Evolutionary conservation across 1,140 invertebrate species (phyloP).

Genomic region (Drosophila melanogaster): DNA sequence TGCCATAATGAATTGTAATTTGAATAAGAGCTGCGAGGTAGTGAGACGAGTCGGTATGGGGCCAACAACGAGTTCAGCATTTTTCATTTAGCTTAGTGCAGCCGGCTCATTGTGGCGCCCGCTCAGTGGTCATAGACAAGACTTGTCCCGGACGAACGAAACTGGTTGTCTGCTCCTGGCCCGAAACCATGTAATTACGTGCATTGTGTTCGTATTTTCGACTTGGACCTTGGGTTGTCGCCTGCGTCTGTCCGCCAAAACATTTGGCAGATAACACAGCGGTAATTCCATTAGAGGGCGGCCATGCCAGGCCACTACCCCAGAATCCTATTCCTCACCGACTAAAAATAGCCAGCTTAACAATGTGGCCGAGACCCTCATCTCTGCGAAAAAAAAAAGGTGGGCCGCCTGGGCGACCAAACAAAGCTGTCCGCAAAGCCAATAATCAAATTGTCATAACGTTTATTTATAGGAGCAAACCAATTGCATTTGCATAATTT

Average conservation of each 20-base stretch:
- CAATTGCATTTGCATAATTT: constrained; percentile 77
- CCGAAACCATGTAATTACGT: constrained; percentile 58
- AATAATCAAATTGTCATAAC: constrained; percentile 80
- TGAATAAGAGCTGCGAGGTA: constrained; percentile 66
- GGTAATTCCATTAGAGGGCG: constrained; percentile 68
- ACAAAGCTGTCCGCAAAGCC: constrained; percentile 52
- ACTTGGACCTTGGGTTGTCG: constrained; percentile 56
- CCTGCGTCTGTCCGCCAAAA: constrained; percentile 63
- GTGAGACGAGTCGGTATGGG: constrained; percentile 22
- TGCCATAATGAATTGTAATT: constrained; percentile 78
- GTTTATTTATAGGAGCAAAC: constrained; percentile 67
- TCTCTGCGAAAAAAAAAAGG: no score
- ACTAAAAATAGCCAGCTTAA: constrained; percentile 46
- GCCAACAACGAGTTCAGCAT: constrained; percentile 47
- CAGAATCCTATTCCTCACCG: constrained; percentile 12
- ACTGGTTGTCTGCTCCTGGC: constrained; percentile 24
- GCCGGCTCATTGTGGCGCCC: constrained; percentile 57
- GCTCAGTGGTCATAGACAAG: constrained; percentile 55
- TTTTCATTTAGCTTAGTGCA: constrained; percentile 80
- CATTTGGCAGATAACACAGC: constrained; percentile 58
- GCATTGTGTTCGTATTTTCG: constrained; percentile 48
- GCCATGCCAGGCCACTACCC: constrained; percentile 25
- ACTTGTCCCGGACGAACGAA: constrained; percentile 20
- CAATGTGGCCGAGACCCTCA: constrained; percentile 25
- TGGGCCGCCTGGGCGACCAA: background rate